Percentiles rank a stretch among this genome's conserved stretches.
These are phyloP conservation scores for Ochotona princeps DNA, from an alignment of 2,113 vertebrate genomes.

Conservation along the genomic window DNA sequence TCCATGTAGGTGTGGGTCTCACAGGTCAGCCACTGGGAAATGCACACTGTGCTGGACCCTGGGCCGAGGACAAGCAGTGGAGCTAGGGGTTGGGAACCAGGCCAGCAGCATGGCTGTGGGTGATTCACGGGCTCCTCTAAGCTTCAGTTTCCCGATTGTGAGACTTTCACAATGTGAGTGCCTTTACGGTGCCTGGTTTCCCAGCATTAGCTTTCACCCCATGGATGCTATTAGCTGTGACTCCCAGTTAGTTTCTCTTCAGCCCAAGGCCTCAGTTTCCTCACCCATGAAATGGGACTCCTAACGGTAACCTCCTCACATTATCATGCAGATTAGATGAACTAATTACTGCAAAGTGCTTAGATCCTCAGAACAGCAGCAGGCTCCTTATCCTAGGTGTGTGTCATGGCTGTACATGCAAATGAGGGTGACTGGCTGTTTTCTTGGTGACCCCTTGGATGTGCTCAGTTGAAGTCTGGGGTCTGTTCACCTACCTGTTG, in stretches of 20 bases:
- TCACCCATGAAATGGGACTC: neutral
- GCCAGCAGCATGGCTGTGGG: fast-evolving
- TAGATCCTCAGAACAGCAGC: neutral
- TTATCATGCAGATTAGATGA: neutral
- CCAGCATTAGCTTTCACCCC: no score
- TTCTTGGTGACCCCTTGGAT: neutral
- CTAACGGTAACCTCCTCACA: neutral
- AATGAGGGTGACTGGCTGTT: neutral
- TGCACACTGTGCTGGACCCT: neutral
- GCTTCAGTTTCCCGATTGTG: no score
- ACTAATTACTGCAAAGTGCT: neutral
- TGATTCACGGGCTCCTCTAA: neutral
- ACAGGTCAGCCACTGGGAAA: neutral
- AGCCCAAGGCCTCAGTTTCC: neutral
- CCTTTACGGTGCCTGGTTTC: neutral
- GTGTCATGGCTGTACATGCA: neutral
- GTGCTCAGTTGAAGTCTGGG: neutral
- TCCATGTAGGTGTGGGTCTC: neutral
- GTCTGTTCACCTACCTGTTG: neutral
- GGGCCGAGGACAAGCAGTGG: neutral
- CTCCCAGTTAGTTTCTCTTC: neutral
- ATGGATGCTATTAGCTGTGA: neutral
- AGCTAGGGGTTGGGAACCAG: neutral
- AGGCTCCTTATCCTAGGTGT: neutral
- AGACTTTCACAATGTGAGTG: neutral